Evolutionary conservation across 2,797 vertebrate species (phyloP), one percentile per base, ranked within the genome.

Genomic region (Onychomys torridus): DNA sequence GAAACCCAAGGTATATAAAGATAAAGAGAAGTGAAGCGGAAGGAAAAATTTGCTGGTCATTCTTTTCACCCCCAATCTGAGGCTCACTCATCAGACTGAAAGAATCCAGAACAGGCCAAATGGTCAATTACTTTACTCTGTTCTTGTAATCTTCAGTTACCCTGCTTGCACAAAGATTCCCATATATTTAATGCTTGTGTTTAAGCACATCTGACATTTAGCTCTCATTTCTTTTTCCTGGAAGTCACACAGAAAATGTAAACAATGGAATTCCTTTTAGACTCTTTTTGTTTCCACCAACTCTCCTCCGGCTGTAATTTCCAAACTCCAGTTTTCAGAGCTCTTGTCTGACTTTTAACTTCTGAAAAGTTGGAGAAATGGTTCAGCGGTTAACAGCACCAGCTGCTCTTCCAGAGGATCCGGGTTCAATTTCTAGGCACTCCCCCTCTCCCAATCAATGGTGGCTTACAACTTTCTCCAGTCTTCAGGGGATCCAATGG

Each of bases 181-280:
- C 89, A 76, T 61, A 27, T 79, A 69, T n/a, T 57, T 81, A 71
- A 71, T 23, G 59, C 65, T 40, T 52, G 7, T 73, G 40, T 65
- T 95, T 93, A 76, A 94, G 77, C 40, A 78, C 55, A 85, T 34
- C 6, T 85, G 32, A 88, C 57, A 77, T 90, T 90, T 88, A 91
- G 63, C 67, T 93, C 2, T 17, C 82, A 69, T 21, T 61, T 59
- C 61, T 63, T 43, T 73, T n/a, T 71, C 49, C 59, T 49, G 12
- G 43, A 94, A 93, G 49, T 88, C 87, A 93, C 57, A 83, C 34
- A 87, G 67, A 55, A 23, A 87, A 83, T 67, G 85, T 86, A 77
- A 94, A 83, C 32, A 87, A 40, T 61, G 9, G 17, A 49, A 94
- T 90, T 92, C 19, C 55, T 61, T n/a, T 82, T 65, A 73, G 17